phyloP scores from a whole-genome alignment of 2,888 invertebrate species.

The Melinopterus prodromus region DNA sequence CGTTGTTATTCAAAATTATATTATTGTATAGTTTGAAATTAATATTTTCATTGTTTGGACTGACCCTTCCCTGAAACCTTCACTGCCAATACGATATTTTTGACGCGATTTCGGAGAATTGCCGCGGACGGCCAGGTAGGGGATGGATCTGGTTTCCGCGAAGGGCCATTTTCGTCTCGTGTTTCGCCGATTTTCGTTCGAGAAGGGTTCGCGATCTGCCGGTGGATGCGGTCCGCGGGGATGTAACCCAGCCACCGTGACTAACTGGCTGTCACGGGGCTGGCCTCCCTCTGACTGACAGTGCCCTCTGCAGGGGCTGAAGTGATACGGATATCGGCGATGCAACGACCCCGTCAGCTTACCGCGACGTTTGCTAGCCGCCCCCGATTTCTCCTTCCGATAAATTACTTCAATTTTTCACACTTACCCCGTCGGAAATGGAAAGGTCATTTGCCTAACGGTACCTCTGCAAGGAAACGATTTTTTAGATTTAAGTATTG shows the following conservation, averaged over 20 bases:
- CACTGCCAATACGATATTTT: background rate
- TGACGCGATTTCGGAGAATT: background rate
- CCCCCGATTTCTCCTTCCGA: background rate
- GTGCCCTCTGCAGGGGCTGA: background rate
- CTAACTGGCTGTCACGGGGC: background rate
- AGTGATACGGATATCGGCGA: slow-evolving; percentile 4
- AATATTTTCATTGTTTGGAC: no score
- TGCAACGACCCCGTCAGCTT: slow-evolving; percentile 4
- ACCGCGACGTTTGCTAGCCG: background rate
- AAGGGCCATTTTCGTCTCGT: background rate
- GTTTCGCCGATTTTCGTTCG: background rate
- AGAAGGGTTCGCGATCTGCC: background rate
- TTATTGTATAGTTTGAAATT: no score
- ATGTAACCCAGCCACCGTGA: slow-evolving; percentile 4
- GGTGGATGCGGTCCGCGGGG: background rate
- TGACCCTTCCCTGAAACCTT: background rate
- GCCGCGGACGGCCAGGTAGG: background rate
- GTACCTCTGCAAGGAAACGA: background rate
- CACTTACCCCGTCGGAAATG: background rate
- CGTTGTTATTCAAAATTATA: no score
- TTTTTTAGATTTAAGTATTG: background rate
- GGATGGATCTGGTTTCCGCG: background rate
- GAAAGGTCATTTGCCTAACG: slow-evolving; percentile 4
- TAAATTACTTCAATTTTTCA: slow-evolving; percentile 4
- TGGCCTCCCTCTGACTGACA: slow-evolving; percentile 4